These are phyloP conservation scores for Cynoglossus semilaevis DNA, from an alignment of 2,113 vertebrate genomes.

Conservation along the genomic window DNA sequence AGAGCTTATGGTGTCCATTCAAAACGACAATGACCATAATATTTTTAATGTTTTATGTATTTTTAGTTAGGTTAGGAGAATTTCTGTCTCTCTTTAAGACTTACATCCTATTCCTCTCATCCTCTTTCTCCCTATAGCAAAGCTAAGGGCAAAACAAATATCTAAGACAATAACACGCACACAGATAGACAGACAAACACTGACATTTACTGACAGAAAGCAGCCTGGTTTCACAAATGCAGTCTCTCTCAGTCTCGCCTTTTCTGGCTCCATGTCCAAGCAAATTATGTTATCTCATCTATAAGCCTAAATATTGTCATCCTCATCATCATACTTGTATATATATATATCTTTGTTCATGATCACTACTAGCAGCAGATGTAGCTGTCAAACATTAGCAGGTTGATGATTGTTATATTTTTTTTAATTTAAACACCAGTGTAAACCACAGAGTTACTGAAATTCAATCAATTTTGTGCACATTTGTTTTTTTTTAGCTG, in stretches of 20 bases:
- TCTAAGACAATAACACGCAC: slow-evolving; percentile 49
- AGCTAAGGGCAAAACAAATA: slow-evolving; percentile 51
- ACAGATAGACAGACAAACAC: slow-evolving; percentile 44
- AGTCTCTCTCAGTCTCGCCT: slow-evolving; percentile 25
- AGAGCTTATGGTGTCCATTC: too few relatives aligned
- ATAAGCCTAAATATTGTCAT: slow-evolving; percentile 20
- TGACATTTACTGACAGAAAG: slow-evolving; percentile 22
- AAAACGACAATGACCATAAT: too few relatives aligned
- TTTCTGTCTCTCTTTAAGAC: not conserved
- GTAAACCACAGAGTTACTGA: slow-evolving; percentile 50
- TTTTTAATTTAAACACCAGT: slow-evolving; percentile 27
- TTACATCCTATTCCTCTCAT: not conserved
- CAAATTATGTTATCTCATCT: slow-evolving; percentile 5
- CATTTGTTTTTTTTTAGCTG: slow-evolving; percentile 30
- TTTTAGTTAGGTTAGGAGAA: not conserved
- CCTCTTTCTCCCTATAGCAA: slow-evolving; percentile 31
- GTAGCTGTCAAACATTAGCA: slow-evolving; percentile 44
- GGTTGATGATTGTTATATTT: slow-evolving; percentile 19
- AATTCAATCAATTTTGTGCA: slow-evolving; percentile 55
- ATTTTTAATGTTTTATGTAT: too few relatives aligned
- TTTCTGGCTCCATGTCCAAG: slow-evolving; percentile 10
- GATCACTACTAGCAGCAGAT: slow-evolving; percentile 53
- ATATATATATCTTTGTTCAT: slow-evolving; percentile 35
- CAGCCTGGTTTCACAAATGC: slow-evolving; percentile 23
- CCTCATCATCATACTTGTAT: slow-evolving; percentile 25